Evolutionary conservation across 1,140 invertebrate genomes (phyloP), one percentile per base, ranked within the genome.

Genomic region (Bombus soroeensis): DNA sequence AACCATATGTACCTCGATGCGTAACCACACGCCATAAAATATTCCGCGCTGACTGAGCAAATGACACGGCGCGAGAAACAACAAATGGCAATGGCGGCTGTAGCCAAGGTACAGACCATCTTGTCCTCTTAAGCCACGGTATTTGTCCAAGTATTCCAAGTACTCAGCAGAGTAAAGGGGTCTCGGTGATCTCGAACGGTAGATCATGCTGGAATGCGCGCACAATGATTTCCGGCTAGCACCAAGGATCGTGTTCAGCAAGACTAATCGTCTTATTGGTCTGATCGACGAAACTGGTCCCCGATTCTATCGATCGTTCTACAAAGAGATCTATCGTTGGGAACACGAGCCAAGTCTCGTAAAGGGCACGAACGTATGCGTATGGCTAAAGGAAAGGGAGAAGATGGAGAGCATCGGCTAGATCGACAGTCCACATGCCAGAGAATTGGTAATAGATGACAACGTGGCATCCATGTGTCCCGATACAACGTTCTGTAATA

Each of bases 401-500:
- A 64, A 73, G 76, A 34, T 84, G 74, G 75, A 71, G 82, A 74
- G 41, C 13, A 74, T 18, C 41, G 72, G 13, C n/a, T 10, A 32
- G 64, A n/a, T 68, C 53, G 77, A 41, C 81, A 68, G 76, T 82
- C 87, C 68, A 72, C 89, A 79, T 90, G 77, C 76, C 82, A 89
- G 85, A 75, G 85, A 90, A 89, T 90, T 66, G 80, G 74, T 89
- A 90, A 89, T 87, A 71, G 86, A 87, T 81, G 74, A 74, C 47
- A 74, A 75, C 47, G 13, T 32, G 62, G 76, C 73, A 66, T 71
- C 70, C 66, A 72, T 82, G 85, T 89, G 64, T 83, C 77, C 68
- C 53, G 87, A 89, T 89, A 81, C 87, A 81, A 73, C 62, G 70
- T 75, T 85, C 90, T 83, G 87, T 87, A 91, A 91, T 92, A 91